Evolutionary conservation across 2,113 vertebrate genomes (phyloP).

Genomic region (Mus spicilegus): DNA sequence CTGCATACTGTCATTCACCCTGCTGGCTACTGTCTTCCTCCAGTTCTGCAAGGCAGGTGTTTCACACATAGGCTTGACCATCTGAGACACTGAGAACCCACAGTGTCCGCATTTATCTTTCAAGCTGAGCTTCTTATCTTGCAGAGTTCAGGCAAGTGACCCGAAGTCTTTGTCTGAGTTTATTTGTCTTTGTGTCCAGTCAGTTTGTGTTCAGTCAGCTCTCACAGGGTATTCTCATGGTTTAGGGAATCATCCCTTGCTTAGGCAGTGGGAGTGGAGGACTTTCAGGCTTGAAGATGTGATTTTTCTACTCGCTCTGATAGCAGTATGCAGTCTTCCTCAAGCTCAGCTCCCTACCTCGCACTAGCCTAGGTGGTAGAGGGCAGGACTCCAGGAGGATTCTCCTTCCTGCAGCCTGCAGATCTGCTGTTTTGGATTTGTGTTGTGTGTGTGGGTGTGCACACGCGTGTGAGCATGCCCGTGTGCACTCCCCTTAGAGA

Average conservation of each 20-base stretch:
- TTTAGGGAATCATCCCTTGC: neutral
- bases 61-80: neutral
- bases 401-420: no score
- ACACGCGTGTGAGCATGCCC: rapidly evolving
- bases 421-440: neutral
- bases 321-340: neutral
- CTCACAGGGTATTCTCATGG: neutral
- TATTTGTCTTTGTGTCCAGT: neutral
- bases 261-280: neutral
- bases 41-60: neutral
- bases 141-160: no score
- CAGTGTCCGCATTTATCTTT: neutral
- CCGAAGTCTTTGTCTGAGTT: neutral
- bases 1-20: no score
- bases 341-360: no score
- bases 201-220: neutral
- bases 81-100: neutral
- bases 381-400: neutral
- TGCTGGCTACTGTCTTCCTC: neutral
- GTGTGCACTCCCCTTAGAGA: neutral
- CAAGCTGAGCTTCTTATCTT: neutral
- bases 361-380: neutral
- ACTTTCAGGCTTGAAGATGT: neutral
- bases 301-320: neutral
- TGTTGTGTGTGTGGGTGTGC: neutral